Percentiles rank a stretch among this genome's conserved stretches.
phyloP scores from a whole-genome alignment of 2,113 vertebrate genomes.

The Caloenas nicobarica region DNA sequence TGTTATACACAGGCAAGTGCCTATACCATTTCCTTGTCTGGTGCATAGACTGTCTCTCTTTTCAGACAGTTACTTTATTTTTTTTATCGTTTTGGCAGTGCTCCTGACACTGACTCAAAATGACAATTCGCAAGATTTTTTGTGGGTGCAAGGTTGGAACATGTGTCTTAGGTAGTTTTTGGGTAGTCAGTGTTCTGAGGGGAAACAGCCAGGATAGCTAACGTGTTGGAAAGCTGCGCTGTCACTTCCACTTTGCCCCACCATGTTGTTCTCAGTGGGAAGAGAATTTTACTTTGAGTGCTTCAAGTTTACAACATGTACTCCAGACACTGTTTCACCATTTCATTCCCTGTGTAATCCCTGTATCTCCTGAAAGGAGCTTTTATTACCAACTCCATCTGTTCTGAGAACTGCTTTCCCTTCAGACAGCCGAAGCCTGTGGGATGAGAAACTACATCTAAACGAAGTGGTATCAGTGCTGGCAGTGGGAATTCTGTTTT shows the following conservation, averaged over 20 bases:
- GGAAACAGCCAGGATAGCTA: not conserved
- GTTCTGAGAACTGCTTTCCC: conserved; percentile 35
- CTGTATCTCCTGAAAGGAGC: conserved; percentile 55
- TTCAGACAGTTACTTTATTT: conserved; percentile 24
- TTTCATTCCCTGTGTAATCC: conserved; percentile 41
- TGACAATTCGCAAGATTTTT: conserved; percentile 23
- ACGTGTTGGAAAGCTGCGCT: not conserved
- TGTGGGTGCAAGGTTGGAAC: not conserved
- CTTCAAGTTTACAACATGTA: not conserved
- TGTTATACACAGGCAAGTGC: not conserved
- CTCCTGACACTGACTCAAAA: conserved; percentile 53
- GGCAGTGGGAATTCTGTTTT: conserved; percentile 56
- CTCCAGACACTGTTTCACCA: not conserved
- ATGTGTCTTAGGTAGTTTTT: not conserved
- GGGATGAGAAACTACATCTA: conserved; percentile 35
- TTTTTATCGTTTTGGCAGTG: not conserved
- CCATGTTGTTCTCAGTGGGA: not conserved
- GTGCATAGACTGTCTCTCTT: conserved; percentile 13
- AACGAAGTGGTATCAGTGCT: not conserved
- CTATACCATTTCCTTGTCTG: not conserved
- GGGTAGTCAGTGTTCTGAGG: not conserved
- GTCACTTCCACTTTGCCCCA: not conserved
- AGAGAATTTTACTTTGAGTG: not conserved
- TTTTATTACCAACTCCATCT: conserved; percentile 59
- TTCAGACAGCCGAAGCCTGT: conserved; percentile 14